A percentile compares a stretch with the other conserved stretches of the same genome.
Conservation (phyloP, 2,888 invertebrate species). For the Eupelmus urozonus region DNA sequence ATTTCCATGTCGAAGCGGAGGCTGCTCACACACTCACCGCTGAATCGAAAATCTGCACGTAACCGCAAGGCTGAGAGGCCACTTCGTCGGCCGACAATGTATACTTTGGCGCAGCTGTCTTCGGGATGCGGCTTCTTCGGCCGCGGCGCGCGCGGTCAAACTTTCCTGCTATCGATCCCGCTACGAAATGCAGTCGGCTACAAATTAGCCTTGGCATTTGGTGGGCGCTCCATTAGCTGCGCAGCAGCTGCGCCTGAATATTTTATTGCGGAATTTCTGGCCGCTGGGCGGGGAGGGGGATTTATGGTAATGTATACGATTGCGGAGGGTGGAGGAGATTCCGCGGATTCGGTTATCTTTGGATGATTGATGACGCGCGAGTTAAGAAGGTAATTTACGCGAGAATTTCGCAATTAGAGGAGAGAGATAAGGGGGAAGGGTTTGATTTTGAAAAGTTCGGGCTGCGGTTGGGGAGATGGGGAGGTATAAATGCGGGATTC, state of each 20-base stretch:
- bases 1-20: conserved; percentile 37
- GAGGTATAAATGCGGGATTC: no score
- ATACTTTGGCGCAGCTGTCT: conserved; percentile 68
- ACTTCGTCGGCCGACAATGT: conserved; percentile 63
- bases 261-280: not conserved
- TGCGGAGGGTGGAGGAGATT: no score
- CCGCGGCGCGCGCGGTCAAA: conserved; percentile 21
- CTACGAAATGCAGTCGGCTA: conserved; percentile 21
- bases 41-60: conserved; percentile 20
- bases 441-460: no score
- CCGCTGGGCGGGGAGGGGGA: no score
- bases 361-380: no score
- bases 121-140: conserved; percentile 26
- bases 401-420: no score
- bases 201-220: conserved; percentile 51
- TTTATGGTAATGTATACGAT: no score
- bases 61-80: conserved; percentile 9
- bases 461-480: no score
- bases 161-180: conserved; percentile 45
- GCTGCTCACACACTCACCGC: not conserved
- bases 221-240: not conserved
- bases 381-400: no score
- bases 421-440: no score
- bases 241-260: not conserved
- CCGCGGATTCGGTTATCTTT: no score